Conservation (phyloP, 2,888 invertebrate species). For the Mamestra brassicae region DNA sequence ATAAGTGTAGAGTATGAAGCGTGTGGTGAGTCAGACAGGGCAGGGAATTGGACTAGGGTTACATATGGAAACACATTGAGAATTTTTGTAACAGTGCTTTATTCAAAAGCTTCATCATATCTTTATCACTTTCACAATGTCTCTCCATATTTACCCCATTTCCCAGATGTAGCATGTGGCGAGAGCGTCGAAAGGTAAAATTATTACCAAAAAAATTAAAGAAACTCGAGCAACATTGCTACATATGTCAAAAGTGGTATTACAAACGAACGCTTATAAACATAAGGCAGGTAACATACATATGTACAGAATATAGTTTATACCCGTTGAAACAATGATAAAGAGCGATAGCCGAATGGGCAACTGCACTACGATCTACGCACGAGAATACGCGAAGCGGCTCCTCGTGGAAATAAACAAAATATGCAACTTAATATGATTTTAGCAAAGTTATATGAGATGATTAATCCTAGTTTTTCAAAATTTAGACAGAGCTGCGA, state of each 20-base stretch:
- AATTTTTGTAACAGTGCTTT: slow-evolving; percentile 93
- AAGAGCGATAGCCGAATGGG: slow-evolving; percentile 84
- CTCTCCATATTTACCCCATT: slow-evolving; percentile 93
- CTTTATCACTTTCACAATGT: slow-evolving; percentile 92
- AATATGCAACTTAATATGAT: slow-evolving; percentile 79
- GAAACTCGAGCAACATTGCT: slow-evolving; percentile 90
- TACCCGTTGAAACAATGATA: slow-evolving; percentile 89
- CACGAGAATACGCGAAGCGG: slow-evolving; percentile 59
- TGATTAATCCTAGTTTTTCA: slow-evolving; percentile 81
- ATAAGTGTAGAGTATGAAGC: slow-evolving; percentile 62
- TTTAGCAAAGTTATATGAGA: slow-evolving; percentile 81
- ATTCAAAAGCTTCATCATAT: slow-evolving; percentile 92
- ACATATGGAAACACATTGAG: slow-evolving; percentile 93
- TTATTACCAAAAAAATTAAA: slow-evolving; percentile 81
- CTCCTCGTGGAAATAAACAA: slow-evolving; percentile 69
- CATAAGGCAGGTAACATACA: slow-evolving; percentile 89
- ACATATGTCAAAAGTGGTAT: slow-evolving; percentile 92
- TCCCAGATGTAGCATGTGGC: slow-evolving; percentile 91
- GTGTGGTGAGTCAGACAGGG: slow-evolving; percentile 70
- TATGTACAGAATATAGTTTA: slow-evolving; percentile 87
- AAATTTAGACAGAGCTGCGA: slow-evolving; percentile 71
- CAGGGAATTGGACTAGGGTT: slow-evolving; percentile 82
- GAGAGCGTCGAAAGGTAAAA: slow-evolving; percentile 86
- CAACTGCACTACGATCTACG: slow-evolving; percentile 70
- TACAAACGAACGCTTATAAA: slow-evolving; percentile 91